Evolutionary conservation across 2,888 invertebrate species (phyloP).

Genomic region (Ecdyonurus torrentis): DNA sequence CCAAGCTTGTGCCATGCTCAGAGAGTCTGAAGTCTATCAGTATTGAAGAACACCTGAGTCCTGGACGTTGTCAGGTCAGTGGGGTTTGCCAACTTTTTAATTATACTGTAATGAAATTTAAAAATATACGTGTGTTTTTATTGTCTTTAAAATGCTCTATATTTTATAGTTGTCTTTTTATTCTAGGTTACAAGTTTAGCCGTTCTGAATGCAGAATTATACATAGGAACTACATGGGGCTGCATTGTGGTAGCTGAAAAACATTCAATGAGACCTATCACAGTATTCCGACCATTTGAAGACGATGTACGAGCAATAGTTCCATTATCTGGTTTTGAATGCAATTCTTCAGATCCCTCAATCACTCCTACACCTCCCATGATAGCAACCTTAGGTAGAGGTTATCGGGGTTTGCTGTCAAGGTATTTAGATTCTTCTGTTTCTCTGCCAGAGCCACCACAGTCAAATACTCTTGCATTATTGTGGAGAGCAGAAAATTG

Average conservation of each 20-base stretch:
- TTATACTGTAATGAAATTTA: background rate
- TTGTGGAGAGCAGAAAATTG: conserved; percentile 9
- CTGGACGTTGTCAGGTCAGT: conserved; percentile 54
- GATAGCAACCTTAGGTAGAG: conserved; percentile 64
- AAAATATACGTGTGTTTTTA: background rate
- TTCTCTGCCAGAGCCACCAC: conserved; percentile 9
- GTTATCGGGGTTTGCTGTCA: conserved; percentile 55
- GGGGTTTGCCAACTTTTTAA: background rate
- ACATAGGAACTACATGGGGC: conserved; percentile 90
- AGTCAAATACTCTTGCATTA: conserved; percentile 1
- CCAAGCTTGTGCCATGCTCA: conserved; percentile 78
- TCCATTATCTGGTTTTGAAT: conserved; percentile 30
- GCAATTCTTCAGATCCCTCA: conserved; percentile 22
- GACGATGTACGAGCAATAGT: conserved; percentile 54
- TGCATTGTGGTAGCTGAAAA: conserved; percentile 81
- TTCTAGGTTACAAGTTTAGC: conserved; percentile 52
- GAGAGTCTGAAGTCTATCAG: conserved; percentile 83
- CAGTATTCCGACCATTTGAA: conserved; percentile 83
- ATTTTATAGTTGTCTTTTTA: conserved; percentile 3
- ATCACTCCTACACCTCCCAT: conserved; percentile 19
- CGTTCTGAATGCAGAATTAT: conserved; percentile 46
- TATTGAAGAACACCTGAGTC: conserved; percentile 69
- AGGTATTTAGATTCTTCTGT: conserved; percentile 19
- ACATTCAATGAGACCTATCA: conserved; percentile 61
- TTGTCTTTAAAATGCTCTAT: conserved; percentile 1